Base-by-base conservation (phyloP, 92 coral and sea anemone species). In the Epizoanthus rinbou region DNA sequence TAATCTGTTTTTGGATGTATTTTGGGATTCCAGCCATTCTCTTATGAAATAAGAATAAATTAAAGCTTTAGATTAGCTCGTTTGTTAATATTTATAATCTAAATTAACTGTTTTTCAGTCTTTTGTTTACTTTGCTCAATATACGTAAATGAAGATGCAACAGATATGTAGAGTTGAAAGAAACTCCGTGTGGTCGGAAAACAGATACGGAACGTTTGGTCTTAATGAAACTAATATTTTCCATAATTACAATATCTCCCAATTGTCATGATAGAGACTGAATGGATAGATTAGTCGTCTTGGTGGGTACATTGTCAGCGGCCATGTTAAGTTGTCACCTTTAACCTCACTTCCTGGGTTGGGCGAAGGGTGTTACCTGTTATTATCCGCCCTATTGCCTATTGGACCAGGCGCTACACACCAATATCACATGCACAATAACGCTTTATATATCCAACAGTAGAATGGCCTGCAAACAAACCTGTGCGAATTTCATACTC, bases 321-420 rank as follows among this genome's bases (percentile, higher is more conserved):
- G 82, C 50, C 35, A 15, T 78, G 70, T 78, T 63, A 78, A 62
- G 54, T 78, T 21, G 14, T 41, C 6, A 78, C 71, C 82, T 78
- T 78, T 63, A 37, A 78, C 72, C 82, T 22, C 14, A 37, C 28
- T 78, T 78, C 82, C 82, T 78, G 82, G 82, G 82, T 15, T 37
- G 82, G 70, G 69, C 82, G n/a, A 41, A 62, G 82, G 82, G 82
- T 47, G 82, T 63, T 62, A 60, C 72, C 72, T 54, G 69, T 37
- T 47, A 18, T 41, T 22, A 78, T 62, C 82, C 72, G 72, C 59
- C 66, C 72, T 41, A 16, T 37, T 25, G 17, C 66, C 72, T 41
- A 16, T 37, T 25, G 17, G 69, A 33, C 70, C 82, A 76, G 73
- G 23, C 39, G 15, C 47, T 9, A 67, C 31, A 19, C 15, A 6